Percentiles rank a stretch among this genome's conserved stretches.
Evolutionary conservation across 2,797 vertebrate genomes (phyloP).

Genomic region (Brachyalestes nurse): DNA sequence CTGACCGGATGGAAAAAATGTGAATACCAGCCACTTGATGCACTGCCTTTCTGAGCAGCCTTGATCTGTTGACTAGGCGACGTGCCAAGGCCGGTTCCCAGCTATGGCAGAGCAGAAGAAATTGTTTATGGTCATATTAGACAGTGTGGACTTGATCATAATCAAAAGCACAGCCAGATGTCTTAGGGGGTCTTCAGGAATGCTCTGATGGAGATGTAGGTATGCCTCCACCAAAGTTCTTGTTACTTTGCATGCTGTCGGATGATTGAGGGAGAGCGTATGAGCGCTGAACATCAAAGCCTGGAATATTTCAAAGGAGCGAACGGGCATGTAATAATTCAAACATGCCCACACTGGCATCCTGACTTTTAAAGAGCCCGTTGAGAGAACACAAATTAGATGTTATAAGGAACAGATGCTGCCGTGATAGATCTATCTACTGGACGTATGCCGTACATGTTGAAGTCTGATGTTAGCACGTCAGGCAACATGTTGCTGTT

Average conservation of each 20-base stretch:
- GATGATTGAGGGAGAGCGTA: slow-evolving; percentile 21
- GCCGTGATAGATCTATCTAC: not conserved
- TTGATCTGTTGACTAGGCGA: slow-evolving; percentile 1
- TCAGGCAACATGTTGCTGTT: slow-evolving; percentile 1
- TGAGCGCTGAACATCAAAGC: slow-evolving; percentile 19
- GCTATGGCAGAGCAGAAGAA: not conserved
- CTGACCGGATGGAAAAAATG: slow-evolving; percentile 1
- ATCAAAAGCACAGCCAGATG: slow-evolving; percentile 43
- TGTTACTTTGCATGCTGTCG: slow-evolving; percentile 19
- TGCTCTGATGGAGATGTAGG: slow-evolving; percentile 24
- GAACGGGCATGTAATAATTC: slow-evolving; percentile 4
- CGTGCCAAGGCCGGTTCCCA: not conserved
- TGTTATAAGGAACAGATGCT: slow-evolving; percentile 41
- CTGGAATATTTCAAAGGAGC: slow-evolving; percentile 3
- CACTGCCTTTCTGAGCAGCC: not conserved
- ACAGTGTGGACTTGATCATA: slow-evolving; percentile 3
- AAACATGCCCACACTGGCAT: slow-evolving; percentile 24
- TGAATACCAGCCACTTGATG: slow-evolving; percentile 15
- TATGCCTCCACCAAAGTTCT: slow-evolving; percentile 16
- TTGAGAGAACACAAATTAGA: slow-evolving; percentile 8
- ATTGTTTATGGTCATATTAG: slow-evolving; percentile 35
- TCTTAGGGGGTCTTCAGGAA: slow-evolving; percentile 32
- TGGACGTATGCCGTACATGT: not conserved
- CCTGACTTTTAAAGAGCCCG: slow-evolving; percentile 13
- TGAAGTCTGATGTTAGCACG: not conserved